Evolutionary conservation across 2,797 vertebrate species (phyloP), one percentile per base, ranked within the genome.

Genomic region (Rhinichthys osculus): DNA sequence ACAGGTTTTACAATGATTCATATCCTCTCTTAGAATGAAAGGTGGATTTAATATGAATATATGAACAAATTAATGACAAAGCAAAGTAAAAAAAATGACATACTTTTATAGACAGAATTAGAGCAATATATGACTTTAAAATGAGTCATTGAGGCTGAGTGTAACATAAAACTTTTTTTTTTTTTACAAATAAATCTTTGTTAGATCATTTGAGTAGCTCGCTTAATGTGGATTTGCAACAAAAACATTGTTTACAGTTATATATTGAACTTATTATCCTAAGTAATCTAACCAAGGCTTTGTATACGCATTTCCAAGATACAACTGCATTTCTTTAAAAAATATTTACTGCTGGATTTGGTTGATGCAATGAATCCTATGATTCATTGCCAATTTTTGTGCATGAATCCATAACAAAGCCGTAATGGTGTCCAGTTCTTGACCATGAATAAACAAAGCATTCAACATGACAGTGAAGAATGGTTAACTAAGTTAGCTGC

Each of bases 1-100:
- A 85, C 30, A 30, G 6, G 54, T 84, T 35, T 84, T 42, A 23
- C 71, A 82, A 57, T 81, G 33, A 71, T 40, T 35, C 0, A 74
- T 38, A 57, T 57, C 2, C 17, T 57, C 23, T 66, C 30, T 67
- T 40, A 69, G 21, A 52, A 69, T 52, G 17, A 57, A 38, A 23
- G 35, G 3, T 62, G 40, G 77, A 21, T 27, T 42, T 77, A 7
- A 57, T 35, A n/a, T 27, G 19, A 57, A 27, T n/a, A 59, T 16
- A 78, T 59, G 4, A 42, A 42, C 21, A 38, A 35, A 77, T 57
- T 23, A 57, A 57, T 57, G 21, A 59, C 33, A 38, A 40, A 10
- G 9, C 59, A 33, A 66, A 16, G 27, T 7, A 5, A 33, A 33
- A 33, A 27, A 66, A 66, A 66, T 33, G 6, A 33, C 62, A 33